Base-by-base conservation (phyloP, 2,113 vertebrate genomes). In the Indicator indicator region DNA sequence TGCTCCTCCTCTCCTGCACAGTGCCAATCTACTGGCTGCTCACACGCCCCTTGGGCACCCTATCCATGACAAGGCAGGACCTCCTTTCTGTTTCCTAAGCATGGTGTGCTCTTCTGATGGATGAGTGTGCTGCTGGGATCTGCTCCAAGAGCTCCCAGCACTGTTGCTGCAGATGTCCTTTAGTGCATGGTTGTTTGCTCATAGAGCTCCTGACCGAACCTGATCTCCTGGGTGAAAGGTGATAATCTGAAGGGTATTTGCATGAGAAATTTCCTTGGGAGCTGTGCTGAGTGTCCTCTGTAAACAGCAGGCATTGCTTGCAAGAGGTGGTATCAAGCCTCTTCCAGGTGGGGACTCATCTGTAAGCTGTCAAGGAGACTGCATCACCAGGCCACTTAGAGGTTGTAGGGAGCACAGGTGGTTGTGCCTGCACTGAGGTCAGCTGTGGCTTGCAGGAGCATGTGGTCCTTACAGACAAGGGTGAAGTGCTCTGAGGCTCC, bases 1-100 rank as follows among this genome's bases (percentile, higher is more conserved):
- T 79, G 73, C 92, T 89, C 81, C 87, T 82, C 67, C 95, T 68
- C 42, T 81, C 2, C 1, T 50, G 52, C 5, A 3, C 38, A 86
- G 84, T 65, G 58, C 79, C 63, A 52, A 19, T 72, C 62, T 73
- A 18, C 83, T 94, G 80, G 73, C 96, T 79, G 69, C 86, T 78
- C 58, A 24, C 32, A 83, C 67, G 5, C 77, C 69, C 44, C 40
- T 3, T 8, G 60, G 8, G 0, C n/a, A 67, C 14, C 46, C 70
- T 1, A 2, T 79, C 55, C 69, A 85, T 24, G 68, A 95, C 81
- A 96, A 95, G 91, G 95, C 97, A 95, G 93, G 97, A 91, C 40
- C 21, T 71, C 63, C 65, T 82, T 82, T 86, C 81, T 93, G 7
- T 59, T 86, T 59, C 23, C 32, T 90, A 48, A 42, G 87, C 92